These are phyloP conservation scores for Sarcophaga caerulescens DNA, from an alignment of 2,888 invertebrate genomes.

Conservation along the genomic window DNA sequence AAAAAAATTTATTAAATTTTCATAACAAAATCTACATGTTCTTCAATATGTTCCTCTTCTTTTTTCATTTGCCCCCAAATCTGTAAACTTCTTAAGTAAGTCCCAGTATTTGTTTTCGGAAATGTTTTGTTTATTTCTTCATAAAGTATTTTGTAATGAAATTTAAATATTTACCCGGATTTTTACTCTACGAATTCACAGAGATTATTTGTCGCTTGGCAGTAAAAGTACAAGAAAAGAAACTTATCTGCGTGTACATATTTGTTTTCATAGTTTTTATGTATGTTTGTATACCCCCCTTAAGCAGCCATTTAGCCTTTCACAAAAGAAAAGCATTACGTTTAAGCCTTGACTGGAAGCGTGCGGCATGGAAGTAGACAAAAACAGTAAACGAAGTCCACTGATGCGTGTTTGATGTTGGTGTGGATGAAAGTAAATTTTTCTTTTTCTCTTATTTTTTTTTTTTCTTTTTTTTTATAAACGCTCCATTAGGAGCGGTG, in stretches of 20 bases:
- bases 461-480: background rate
- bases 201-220: background rate
- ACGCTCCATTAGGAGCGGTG: slow-evolving; percentile 11
- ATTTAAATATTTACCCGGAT: slow-evolving; percentile 44
- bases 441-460: background rate
- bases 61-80: background rate
- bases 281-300: slow-evolving; percentile 21
- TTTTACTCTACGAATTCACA: background rate
- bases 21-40: no score
- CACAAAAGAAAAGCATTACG: slow-evolving; percentile 27
- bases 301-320: slow-evolving; percentile 56
- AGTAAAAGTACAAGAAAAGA: background rate
- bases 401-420: slow-evolving; percentile 19
- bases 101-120: background rate
- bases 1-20: background rate
- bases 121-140: slow-evolving; percentile 15
- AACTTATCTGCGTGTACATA: slow-evolving; percentile 10
- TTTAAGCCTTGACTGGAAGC: background rate
- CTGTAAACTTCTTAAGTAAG: background rate
- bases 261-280: slow-evolving; percentile 12
- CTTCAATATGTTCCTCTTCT: no score
- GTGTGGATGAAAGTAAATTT: slow-evolving; percentile 40
- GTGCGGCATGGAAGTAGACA: slow-evolving; percentile 20
- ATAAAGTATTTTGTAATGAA: slow-evolving; percentile 30
- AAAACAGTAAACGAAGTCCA: background rate